Conservation (phyloP, 2,113 vertebrate genomes). For the Salvelinus fontinalis region DNA sequence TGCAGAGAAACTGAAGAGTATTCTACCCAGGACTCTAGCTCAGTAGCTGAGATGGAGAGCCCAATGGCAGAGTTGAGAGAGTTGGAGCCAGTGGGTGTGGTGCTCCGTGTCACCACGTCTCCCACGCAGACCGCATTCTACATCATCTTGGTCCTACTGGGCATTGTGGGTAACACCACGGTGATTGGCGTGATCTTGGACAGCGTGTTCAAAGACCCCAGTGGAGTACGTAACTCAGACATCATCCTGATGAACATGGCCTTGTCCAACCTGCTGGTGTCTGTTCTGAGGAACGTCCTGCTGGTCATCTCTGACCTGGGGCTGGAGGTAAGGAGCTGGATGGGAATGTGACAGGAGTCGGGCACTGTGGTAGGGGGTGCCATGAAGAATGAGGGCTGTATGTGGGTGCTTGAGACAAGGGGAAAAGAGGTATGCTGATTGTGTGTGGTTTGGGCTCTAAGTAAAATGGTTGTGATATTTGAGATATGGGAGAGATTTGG, state of each 20-base stretch:
- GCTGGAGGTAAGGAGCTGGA: conserved; percentile 57
- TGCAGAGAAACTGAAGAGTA: not conserved
- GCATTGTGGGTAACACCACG: conserved; percentile 68
- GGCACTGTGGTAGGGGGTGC: not conserved
- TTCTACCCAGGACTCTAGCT: not conserved
- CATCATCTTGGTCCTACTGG: conserved; percentile 67
- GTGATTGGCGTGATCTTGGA: conserved; percentile 70
- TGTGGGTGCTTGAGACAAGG: not conserved
- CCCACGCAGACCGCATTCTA: conserved; percentile 56
- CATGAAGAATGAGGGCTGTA: not conserved
- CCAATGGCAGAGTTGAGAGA: not conserved
- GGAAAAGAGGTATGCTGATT: not conserved
- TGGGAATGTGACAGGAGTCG: not conserved
- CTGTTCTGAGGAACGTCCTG: conserved; percentile 67
- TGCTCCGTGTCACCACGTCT: conserved; percentile 45
- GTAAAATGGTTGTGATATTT: not conserved
- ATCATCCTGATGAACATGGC: conserved; percentile 79
- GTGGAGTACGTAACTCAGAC: conserved; percentile 66
- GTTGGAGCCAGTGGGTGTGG: conserved; percentile 48
- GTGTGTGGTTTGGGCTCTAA: not conserved
- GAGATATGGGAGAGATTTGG: not conserved
- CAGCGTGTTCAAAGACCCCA: conserved; percentile 51
- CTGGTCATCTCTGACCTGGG: conserved; percentile 71
- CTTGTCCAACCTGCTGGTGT: conserved; percentile 74
- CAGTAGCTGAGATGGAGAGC: not conserved